Evolutionary conservation across 2,888 invertebrate species (phyloP), one percentile per base, ranked within the genome.

Genomic region (Eupeodes latifasciatus): DNA sequence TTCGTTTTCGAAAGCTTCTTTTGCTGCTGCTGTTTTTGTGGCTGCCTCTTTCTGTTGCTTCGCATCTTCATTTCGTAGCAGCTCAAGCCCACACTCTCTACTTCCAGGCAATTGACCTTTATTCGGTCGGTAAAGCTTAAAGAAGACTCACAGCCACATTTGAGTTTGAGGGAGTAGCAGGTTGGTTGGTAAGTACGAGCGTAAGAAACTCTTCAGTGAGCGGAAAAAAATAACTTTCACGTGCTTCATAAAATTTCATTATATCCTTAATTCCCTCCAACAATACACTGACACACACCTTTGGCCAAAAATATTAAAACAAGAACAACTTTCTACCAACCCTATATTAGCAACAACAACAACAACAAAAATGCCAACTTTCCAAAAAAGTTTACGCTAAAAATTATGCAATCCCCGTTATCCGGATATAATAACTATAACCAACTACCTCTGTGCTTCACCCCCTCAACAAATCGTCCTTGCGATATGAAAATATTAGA

Each of bases 241-340:
- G 78, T 88, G 88, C 81, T 88, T 88, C 85, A 88, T 88, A 88
- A 88, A 88, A 88, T 88, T 88, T 88, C 81, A 88, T 88, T 88
- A 88, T 81, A 59, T 78, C 74, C 78, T 83, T 87, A 87, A 87
- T 77, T 87, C 59, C 69, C 55, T 72, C 72, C 5, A 72, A 72
- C 72, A 27, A 72, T 72, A 72, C 59, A 72, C 72, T 59, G 59
- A 59, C 57, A 72, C 47, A 72, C 72, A 72, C 72, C 72, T 72
- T 71, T 72, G 27, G 7, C 59, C 72, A 16, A 12, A 71, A 53
- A 6, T 36, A 16, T n/a, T 10, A 2, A 5, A 40, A 40, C n/a
- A 51, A 36, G 27, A 57, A 57, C 47, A 4, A 14, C 7, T 34
- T 0, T 3, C 27, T 2, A 69, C 36, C 10, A 74, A 10, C 10